A percentile compares a stretch with the other conserved stretches of the same genome.
phyloP scores from a whole-genome alignment of 2,888 invertebrate genomes.

The Dryococelus australis region DNA sequence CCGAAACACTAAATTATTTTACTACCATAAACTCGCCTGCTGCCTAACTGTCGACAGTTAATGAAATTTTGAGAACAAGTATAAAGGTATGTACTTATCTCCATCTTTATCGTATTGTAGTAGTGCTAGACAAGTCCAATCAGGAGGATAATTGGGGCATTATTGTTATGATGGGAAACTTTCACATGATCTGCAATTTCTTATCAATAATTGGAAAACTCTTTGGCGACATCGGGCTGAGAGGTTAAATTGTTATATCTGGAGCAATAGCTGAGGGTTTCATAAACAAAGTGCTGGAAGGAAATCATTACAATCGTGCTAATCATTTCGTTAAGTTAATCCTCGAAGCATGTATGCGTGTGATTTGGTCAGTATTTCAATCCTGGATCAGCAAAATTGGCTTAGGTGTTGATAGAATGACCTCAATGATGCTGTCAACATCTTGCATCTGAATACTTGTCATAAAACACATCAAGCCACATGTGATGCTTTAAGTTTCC shows the following conservation, averaged over 20 bases:
- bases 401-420: no score
- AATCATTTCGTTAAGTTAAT: background rate
- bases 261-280: background rate
- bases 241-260: background rate
- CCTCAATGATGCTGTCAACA: no score
- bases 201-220: no score
- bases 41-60: no score
- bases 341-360: background rate
- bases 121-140: background rate
- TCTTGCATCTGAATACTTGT: background rate
- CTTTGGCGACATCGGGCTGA: background rate
- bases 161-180: background rate
- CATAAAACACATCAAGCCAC: background rate
- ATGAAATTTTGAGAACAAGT: background rate
- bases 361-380: background rate
- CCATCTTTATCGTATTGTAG: background rate
- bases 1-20: no score
- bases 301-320: constrained; percentile 12
- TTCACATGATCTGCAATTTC: no score
- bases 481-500: background rate
- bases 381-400: background rate
- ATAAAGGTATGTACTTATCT: background rate
- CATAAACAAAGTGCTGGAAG: no score
- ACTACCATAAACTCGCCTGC: no score
- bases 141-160: background rate